Evolutionary conservation across 2,113 vertebrate genomes (phyloP).

Genomic region (Murina feae): DNA sequence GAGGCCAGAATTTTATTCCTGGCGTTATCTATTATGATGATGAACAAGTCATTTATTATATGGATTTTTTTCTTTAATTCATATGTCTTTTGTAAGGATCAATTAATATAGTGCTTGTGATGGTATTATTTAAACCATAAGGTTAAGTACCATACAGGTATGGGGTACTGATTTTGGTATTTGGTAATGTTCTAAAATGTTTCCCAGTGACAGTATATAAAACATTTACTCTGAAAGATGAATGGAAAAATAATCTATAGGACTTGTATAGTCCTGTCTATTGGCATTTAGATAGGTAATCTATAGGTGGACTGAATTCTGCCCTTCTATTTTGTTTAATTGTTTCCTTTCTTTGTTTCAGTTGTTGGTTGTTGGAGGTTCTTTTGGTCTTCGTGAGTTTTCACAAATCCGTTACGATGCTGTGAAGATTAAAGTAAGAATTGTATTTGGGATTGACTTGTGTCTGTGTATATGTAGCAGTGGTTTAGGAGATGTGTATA

Average conservation of each 20-base stretch:
- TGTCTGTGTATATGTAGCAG: neutral
- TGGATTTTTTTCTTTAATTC: neutral
- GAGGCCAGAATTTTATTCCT: neutral
- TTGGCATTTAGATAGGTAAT: conserved; percentile 35
- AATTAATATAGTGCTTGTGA: neutral
- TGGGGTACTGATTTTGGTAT: neutral
- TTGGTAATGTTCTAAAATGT: conserved; percentile 6
- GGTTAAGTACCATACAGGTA: neutral
- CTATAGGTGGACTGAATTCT: conserved; percentile 20
- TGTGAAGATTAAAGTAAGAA: conserved; percentile 88
- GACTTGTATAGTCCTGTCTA: neutral
- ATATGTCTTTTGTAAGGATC: neutral
- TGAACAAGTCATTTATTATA: neutral
- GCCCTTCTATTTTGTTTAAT: neutral
- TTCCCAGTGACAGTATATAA: neutral
- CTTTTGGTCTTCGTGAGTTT: conserved; percentile 94
- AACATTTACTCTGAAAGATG: neutral
- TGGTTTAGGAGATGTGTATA: neutral
- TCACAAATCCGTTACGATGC: conserved; percentile 94
- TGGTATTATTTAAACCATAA: neutral
- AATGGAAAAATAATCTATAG: neutral
- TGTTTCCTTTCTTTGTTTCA: conserved; percentile 75
- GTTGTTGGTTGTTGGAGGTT: conserved; percentile 93
- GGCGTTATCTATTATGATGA: neutral
- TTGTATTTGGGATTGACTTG: neutral